Evolutionary conservation across 2,113 vertebrate genomes (phyloP), one percentile per base, ranked within the genome.

Genomic region (Eulemur macaco): DNA sequence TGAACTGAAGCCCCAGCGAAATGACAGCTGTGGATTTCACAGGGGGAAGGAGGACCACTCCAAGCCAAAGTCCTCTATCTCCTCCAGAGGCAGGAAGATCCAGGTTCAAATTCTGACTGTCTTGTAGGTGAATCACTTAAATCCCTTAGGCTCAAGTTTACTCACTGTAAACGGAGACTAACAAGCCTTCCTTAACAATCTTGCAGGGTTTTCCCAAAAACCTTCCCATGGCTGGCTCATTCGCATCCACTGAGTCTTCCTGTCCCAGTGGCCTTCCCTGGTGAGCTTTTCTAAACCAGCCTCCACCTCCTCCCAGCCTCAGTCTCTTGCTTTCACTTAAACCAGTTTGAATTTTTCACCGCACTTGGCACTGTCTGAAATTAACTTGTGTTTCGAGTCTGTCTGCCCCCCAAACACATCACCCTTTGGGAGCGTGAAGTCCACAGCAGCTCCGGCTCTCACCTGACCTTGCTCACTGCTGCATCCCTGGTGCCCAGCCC

Each of bases 371-470:
- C 13, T 45, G 83, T 31, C 34, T 2, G 1, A 52, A 14, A 42
- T 3, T 15, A 25, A 31, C 52, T 18, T 50, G 31, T 37, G 64
- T 60, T 45, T 14, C 11, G 13, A 58, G 37, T 63, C 81, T 52
- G 12, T 56, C 29, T 90, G 27, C 68, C 2, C 3, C 2, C 68
- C 1, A 13, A 20, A 80, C 15, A 31, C 0, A 5, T 42, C 23
- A 11, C 50, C 4, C 2, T 0, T 0, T 0, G 6, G 2, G 52
- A 18, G 31, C 42, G 6, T 42, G 81, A 69, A 27, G 18, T 5
- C 37, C 14, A 37, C 0, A 4, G 56, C 20, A 14, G 42, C 21
- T 34, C 23, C 21, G 13, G 93, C 21, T 58, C 37, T 50, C 4
- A 9, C 37, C 0, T 25, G 80, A 34, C 63, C 37, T 60, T 90